Base-by-base conservation (phyloP, 2,888 invertebrate genomes). In the Cetonia aurata region DNA sequence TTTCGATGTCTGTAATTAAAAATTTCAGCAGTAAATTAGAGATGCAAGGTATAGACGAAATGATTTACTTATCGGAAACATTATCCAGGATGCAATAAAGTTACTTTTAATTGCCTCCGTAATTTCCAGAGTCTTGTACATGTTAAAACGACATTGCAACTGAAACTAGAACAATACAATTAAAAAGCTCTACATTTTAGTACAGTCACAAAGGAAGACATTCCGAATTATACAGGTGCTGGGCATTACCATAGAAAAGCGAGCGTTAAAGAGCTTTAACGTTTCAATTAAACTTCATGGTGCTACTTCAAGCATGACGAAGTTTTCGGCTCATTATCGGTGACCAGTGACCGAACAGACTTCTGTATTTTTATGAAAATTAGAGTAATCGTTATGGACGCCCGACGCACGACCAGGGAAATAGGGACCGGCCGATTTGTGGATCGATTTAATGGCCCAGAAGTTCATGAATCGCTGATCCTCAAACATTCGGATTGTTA, bases 401-500 rank as follows among this genome's bases (percentile, higher is more conserved):
- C 9, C 13, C 48, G 33, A 13, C 60, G 60, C 17, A 15, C 44
- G 25, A 33, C 44, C 46, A 55, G 56, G 25, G 44, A 67, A 67
- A 67, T 44, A 56, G 44, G 44, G 31, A 56, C 56, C 42, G 42
- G 10, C 55, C 46, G 55, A 67, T 44, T 55, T 19, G 50, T 52
- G 50, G 50, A 52, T 53, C 13, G 44, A 67, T 37, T 66, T 71
- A 71, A 71, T 71, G 71, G 71, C 46, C 44, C 44, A 50, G 68
- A 72, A 72, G 53, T 67, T 69, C 66, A 70, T 70, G 66, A 67
- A 56, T 67, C 62, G 67, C 56, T 62, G 65, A 59, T 70, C 60
- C 67, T 56, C 62, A 69, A 71, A 60, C 69, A 71, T 60, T 67
- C 62, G 41, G 67, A 72, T 69, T 69, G 69, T 69, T 72, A 10